Percentiles rank a stretch among this genome's conserved stretches.
Evolutionary conservation across 1,140 invertebrate genomes (phyloP).

Genomic region (Pogonognathellus flavescens): DNA sequence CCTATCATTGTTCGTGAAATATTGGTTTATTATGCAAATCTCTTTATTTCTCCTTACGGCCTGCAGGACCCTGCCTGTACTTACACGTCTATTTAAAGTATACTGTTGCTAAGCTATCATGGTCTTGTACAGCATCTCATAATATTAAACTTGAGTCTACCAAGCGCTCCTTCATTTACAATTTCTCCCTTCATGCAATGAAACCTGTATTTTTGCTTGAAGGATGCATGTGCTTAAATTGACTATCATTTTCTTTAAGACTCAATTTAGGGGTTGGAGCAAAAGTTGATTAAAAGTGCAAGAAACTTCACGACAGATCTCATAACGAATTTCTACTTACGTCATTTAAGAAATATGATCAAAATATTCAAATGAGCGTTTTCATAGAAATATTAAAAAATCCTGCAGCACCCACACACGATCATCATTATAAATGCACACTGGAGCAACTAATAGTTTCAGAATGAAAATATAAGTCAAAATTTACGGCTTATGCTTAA

Average conservation of each 20-base stretch:
- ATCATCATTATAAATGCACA: conserved; percentile 25
- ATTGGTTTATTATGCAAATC: conserved; percentile 64
- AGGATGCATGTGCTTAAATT: conserved; percentile 35
- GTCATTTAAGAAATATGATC: conserved; percentile 27
- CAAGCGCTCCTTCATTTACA: conserved; percentile 24
- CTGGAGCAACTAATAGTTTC: neutral
- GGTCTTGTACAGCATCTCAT: neutral
- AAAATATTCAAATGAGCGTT: conserved; percentile 35
- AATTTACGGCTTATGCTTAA: neutral
- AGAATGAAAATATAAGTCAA: neutral
- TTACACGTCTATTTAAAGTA: neutral
- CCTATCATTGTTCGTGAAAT: conserved; percentile 59
- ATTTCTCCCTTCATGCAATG: conserved; percentile 18
- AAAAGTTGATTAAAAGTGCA: conserved; percentile 35
- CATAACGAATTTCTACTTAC: conserved; percentile 9
- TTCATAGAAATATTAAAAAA: neutral
- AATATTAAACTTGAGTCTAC: neutral
- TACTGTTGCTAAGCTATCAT: neutral
- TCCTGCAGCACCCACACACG: neutral
- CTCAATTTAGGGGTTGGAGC: conserved; percentile 25
- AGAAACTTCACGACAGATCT: neutral
- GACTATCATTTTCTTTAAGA: conserved; percentile 47
- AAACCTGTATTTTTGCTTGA: conserved; percentile 22
- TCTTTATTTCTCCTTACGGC: conserved; percentile 52
- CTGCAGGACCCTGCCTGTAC: conserved; percentile 10